These are phyloP conservation scores for Hemithea aestivaria DNA, from an alignment of 2,888 invertebrate species.

Conservation along the genomic window DNA sequence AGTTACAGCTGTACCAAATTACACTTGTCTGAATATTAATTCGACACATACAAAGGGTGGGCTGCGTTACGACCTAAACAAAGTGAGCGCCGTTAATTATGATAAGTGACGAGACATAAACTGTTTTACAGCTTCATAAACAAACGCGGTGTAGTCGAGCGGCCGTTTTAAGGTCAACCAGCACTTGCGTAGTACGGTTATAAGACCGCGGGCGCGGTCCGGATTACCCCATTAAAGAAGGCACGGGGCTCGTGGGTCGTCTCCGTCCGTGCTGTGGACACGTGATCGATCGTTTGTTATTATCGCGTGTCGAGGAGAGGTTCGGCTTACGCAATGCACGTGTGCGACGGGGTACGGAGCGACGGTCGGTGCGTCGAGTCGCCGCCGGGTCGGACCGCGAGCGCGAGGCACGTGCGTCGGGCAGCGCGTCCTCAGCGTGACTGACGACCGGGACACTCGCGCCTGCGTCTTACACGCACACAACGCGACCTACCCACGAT, in stretches of 20 bases:
- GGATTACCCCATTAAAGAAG: conserved; percentile 54
- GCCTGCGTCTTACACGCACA: conserved; percentile 46
- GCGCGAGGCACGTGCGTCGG: conserved; percentile 56
- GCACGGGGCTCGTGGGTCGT: conserved; percentile 33
- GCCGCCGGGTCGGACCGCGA: conserved; percentile 62
- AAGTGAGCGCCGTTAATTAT: conserved; percentile 29
- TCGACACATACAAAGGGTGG: conserved; percentile 29
- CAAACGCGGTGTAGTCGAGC: conserved; percentile 46
- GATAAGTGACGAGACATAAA: conserved; percentile 26
- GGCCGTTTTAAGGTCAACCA: conserved; percentile 64
- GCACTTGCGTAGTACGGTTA: conserved; percentile 58
- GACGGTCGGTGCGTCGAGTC: conserved; percentile 42
- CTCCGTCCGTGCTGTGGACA: conserved; percentile 52
- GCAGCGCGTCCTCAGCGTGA: conserved; percentile 72
- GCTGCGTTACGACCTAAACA: conserved; percentile 27
- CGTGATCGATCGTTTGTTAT: conserved; percentile 68
- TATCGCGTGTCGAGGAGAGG: conserved; percentile 67
- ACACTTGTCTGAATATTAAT: conserved; percentile 34
- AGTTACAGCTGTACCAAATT: conserved; percentile 31
- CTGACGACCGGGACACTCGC: conserved; percentile 53
- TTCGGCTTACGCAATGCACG: conserved; percentile 68
- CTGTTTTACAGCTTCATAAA: conserved; percentile 47
- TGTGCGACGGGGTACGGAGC: conserved; percentile 22
- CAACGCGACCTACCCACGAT: conserved; percentile 61
- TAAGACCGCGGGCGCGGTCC: conserved; percentile 64